Evolutionary conservation across 2,888 invertebrate species (phyloP).

Genomic region (Polydrusus tereticollis): DNA sequence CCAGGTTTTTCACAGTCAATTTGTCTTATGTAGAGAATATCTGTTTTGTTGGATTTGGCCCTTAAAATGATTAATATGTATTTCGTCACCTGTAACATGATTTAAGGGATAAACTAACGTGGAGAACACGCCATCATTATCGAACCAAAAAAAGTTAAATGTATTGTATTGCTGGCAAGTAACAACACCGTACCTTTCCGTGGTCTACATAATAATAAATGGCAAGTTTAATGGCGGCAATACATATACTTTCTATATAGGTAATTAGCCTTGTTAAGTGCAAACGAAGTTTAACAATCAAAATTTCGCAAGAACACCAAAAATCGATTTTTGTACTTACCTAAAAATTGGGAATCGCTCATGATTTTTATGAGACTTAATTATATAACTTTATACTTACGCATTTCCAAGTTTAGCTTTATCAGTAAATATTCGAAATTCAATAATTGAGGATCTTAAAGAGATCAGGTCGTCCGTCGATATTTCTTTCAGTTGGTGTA

Average conservation of each 20-base stretch:
- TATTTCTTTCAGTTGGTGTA: constrained; percentile 52
- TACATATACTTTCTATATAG: no score
- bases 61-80: constrained; percentile 35
- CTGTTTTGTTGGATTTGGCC: constrained; percentile 52
- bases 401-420: constrained; percentile 49
- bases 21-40: constrained; percentile 46
- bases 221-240: no score
- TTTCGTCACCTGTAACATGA: no score
- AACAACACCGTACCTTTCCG: neutral
- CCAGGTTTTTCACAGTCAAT: constrained; percentile 31
- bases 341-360: no score
- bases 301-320: no score
- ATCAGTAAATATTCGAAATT: constrained; percentile 49
- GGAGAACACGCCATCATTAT: no score
- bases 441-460: constrained; percentile 49
- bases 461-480: constrained; percentile 48
- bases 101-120: no score
- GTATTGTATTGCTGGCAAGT: neutral
- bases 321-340: no score
- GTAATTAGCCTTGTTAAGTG: no score
- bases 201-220: no score
- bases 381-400: constrained; percentile 23
- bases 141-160: neutral
- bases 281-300: no score
- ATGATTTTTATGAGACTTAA: no score